Conservation (phyloP, 2,888 invertebrate species). For the Beris morrisii region DNA sequence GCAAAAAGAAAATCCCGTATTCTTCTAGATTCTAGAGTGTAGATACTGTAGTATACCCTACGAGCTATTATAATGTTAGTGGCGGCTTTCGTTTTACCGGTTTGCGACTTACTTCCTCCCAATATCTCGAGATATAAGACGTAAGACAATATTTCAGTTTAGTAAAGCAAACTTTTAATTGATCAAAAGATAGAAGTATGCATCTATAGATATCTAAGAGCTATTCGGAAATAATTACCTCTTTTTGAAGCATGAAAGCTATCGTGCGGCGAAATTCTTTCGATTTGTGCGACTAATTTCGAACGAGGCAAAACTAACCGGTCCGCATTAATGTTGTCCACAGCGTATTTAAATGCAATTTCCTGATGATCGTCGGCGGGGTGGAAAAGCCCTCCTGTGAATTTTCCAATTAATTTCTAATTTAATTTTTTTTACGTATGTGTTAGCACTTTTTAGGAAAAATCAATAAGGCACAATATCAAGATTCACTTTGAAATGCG, state of each 20-base stretch:
- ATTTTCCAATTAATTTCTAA: neutral
- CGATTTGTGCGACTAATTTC: constrained; percentile 86
- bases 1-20: no score
- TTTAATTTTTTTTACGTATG: neutral
- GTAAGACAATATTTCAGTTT: no score
- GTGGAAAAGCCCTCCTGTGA: constrained; percentile 82
- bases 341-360: constrained; percentile 89
- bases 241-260: constrained; percentile 93
- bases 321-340: constrained; percentile 86
- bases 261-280: constrained; percentile 86
- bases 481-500: neutral
- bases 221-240: constrained; percentile 62
- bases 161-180: no score
- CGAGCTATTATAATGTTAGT: no score
- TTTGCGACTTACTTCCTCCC: no score
- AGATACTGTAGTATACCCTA: no score
- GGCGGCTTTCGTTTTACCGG: no score
- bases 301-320: constrained; percentile 79
- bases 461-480: constrained; percentile 19
- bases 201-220: no score
- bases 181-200: no score
- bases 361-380: constrained; percentile 86
- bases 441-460: constrained; percentile 2
- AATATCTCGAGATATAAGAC: no score
- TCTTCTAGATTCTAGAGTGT: no score